Base-by-base conservation (phyloP, 1,140 invertebrate genomes). In the Camponotus vicinus region DNA sequence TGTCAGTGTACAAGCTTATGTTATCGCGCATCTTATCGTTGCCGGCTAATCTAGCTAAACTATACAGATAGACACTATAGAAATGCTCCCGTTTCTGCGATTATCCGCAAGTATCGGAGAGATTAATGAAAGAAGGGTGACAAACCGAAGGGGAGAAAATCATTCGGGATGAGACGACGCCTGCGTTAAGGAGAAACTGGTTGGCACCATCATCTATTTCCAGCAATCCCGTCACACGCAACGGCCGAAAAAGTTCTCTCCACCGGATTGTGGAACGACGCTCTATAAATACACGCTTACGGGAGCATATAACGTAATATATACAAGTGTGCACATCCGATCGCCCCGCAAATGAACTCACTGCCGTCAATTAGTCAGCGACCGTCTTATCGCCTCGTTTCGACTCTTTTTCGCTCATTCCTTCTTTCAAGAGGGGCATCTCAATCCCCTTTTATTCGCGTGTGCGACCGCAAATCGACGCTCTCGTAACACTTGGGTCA, bases 211-310 rank as follows among this genome's bases (percentile, higher is more conserved):
- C 52, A 59, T 75, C 67, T 91, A 90, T 91, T 91, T 89, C 77
- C 82, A 90, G 89, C 89, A 89, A 87, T 90, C 75, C 76, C 90
- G 89, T 91, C 90, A 91, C 73, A 40, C 63, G 45, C 49, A 45
- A 49, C 37, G 71, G 59, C 78, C 87, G 82, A 90, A 90, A 91
- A 91, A 90, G 70, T 88, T 82, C 73, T 86, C 83, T 88, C 79
- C 85, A 69, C 76, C 71, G 78, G 57, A 42, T 83, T 61, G 37
- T 64, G 37, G 37, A 69, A 71, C 59, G 63, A 66, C 52, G 32
- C 49, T 84, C 90, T 90, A 91, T 91, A 91, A 91, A 91, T 90
- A 91, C 80, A 13, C 88, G 66, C 80, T 92, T 92, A 92, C 92
- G 87, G 73, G 18, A 63, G 59, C 82, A 61, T 87, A 42, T 77